These are phyloP conservation scores for Poicephalus meyeri DNA, from an alignment of 2,113 vertebrate genomes.

Conservation along the genomic window DNA sequence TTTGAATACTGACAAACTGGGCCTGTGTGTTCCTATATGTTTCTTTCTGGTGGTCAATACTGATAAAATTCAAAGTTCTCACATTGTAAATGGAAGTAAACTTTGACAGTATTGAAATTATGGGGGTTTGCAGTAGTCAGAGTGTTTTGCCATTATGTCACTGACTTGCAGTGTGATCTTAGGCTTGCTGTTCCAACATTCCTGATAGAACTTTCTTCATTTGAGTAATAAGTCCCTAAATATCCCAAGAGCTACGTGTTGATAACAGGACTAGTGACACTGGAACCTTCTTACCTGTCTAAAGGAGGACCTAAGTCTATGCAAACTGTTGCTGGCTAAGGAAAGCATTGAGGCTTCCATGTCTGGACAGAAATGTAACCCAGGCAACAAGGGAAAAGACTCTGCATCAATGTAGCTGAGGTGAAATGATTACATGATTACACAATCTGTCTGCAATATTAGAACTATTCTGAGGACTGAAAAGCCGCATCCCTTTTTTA, in stretches of 20 bases:
- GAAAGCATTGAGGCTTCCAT: neutral
- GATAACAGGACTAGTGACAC: neutral
- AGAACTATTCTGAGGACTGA: neutral
- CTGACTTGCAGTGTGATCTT: neutral
- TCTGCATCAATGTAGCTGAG: neutral
- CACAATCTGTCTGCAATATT: neutral
- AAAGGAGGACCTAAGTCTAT: neutral
- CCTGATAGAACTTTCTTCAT: neutral
- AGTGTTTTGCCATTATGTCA: neutral
- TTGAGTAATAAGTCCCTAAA: neutral
- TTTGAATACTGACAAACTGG: neutral
- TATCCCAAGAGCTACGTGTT: neutral
- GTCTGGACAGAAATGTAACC: conserved; percentile 40
- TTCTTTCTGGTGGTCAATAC: neutral
- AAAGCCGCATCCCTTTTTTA: neutral
- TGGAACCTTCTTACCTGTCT: neutral
- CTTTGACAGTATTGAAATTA: neutral
- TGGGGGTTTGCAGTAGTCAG: neutral
- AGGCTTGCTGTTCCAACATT: neutral
- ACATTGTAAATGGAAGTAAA: neutral
- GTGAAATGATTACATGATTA: neutral
- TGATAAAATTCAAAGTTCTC: neutral
- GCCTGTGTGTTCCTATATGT: neutral
- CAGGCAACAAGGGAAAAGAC: conserved; percentile 30
- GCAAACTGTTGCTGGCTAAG: neutral